Evolutionary conservation across 1,140 invertebrate genomes (phyloP), one percentile per base, ranked within the genome.

Genomic region (Hypsibius dujardini): DNA sequence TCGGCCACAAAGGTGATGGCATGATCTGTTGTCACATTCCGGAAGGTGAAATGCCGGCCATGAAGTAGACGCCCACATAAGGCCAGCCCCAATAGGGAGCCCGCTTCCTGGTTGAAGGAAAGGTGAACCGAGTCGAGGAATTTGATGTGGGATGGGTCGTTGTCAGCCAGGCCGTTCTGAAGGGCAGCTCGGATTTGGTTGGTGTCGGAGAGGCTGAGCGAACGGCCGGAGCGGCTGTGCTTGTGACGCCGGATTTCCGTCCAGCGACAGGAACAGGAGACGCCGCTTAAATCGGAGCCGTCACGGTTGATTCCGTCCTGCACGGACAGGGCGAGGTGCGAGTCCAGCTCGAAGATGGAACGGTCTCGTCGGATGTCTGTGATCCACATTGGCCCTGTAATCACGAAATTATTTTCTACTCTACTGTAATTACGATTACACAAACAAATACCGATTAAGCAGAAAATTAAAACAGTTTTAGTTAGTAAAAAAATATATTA

Each of bases 211-310:
- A 1, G 42, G 14, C 46, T 28, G 42, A 47, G 3, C 45, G 47
- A 45, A n/a, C n/a, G n/a, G n/a, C n/a, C n/a, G n/a, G n/a, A n/a
- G n/a, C n/a, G n/a, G n/a, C n/a, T 72, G 14, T 76, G 74, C 1
- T 75, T 76, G n/a, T n/a, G 71, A 15, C 76, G 74, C 1, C 75
- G 76, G 46, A 76, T 75, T 74, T 83, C 80, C 70, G 78, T 77
- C 80, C 84, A 85, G 72, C 83, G 85, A 75, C 88, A 86, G 47
- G 85, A 82, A 1, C 89, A 89, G 75, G 89, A 90, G 0, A 95
- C 90, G 1, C 92, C 92, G 75, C 90, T 92, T 47, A 95, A 81
- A 79, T 91, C 90, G 0, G 90, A 93, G 1, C 90, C 90, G 76
- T 91, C 88, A 46, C 82, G 80, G 74, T 88, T 87, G 62, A 92